Conservation (phyloP, 2,113 vertebrate genomes). For the Melierax canorus region DNA sequence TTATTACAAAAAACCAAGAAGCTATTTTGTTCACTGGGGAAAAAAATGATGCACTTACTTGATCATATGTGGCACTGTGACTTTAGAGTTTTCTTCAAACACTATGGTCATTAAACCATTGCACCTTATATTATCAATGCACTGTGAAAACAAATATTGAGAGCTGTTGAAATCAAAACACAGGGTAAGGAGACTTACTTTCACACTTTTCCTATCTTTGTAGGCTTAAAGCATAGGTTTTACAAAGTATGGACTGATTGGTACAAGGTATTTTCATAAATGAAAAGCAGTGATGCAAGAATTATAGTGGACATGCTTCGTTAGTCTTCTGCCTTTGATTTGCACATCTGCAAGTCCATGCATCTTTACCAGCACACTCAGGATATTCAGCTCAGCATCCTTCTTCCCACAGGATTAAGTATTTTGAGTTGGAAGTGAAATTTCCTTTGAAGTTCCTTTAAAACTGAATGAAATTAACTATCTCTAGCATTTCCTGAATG, state of each 20-base stretch:
- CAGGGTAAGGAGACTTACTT: neutral
- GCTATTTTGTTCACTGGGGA: neutral
- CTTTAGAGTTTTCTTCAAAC: slow-evolving; percentile 99
- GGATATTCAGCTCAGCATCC: neutral
- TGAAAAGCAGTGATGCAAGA: neutral
- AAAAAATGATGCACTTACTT: slow-evolving; percentile 81
- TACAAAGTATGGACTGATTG: neutral
- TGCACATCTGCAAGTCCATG: neutral
- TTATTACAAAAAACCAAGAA: neutral
- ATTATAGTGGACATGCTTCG: neutral
- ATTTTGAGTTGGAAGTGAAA: neutral
- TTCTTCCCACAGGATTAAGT: neutral
- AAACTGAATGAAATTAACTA: neutral
- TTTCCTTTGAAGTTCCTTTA: neutral
- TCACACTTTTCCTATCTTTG: neutral
- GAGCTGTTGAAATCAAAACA: neutral
- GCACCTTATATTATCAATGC: slow-evolving; percentile 98
- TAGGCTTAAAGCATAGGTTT: neutral
- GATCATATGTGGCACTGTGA: slow-evolving; percentile 98
- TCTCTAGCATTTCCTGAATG: neutral
- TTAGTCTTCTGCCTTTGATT: neutral
- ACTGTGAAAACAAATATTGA: slow-evolving; percentile 76
- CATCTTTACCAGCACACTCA: neutral
- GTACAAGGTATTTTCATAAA: neutral
- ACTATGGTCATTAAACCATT: slow-evolving; percentile 99